Conservation (phyloP, 2,888 invertebrate species). For the Epirrita christyi region DNA sequence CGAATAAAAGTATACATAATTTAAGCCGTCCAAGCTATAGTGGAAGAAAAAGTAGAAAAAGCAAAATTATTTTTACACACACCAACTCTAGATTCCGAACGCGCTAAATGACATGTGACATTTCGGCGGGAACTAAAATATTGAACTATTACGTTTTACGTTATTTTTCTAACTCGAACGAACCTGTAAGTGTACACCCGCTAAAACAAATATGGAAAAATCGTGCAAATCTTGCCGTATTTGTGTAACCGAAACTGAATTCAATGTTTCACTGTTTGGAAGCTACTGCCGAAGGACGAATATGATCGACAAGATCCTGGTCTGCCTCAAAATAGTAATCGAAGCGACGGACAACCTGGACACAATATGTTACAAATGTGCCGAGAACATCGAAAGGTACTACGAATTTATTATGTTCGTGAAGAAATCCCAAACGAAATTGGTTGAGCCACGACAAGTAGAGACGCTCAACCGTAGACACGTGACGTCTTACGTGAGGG, state of each 20-base stretch:
- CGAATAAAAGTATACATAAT: constrained; percentile 54
- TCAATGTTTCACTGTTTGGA: constrained; percentile 68
- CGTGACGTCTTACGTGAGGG: constrained; percentile 64
- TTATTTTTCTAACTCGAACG: too few relatives aligned
- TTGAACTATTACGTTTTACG: too few relatives aligned
- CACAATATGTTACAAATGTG: constrained; percentile 72
- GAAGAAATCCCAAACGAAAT: constrained; percentile 63
- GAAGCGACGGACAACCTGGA: constrained; percentile 64
- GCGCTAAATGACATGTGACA: constrained; percentile 25
- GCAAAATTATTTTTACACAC: constrained; percentile 22
- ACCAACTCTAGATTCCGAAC: constrained; percentile 33
- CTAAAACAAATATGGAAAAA: constrained; percentile 59
- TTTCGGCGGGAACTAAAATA: constrained; percentile 18
- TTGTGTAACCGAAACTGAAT: constrained; percentile 69
- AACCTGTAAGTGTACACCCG: too few relatives aligned
- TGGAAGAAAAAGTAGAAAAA: constrained; percentile 58
- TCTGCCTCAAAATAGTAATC: constrained; percentile 66
- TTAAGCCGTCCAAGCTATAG: constrained; percentile 71
- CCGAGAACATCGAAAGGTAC: constrained; percentile 67
- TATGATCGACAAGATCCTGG: constrained; percentile 67
- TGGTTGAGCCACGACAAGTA: constrained; percentile 43
- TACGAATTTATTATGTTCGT: constrained; percentile 64
- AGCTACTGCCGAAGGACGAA: constrained; percentile 61
- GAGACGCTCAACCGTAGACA: constrained; percentile 50
- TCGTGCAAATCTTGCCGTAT: constrained; percentile 66